A percentile compares a stretch with the other conserved stretches of the same genome.
Conservation (phyloP, 2,888 invertebrate genomes). For the Stratiomys singularior region DNA sequence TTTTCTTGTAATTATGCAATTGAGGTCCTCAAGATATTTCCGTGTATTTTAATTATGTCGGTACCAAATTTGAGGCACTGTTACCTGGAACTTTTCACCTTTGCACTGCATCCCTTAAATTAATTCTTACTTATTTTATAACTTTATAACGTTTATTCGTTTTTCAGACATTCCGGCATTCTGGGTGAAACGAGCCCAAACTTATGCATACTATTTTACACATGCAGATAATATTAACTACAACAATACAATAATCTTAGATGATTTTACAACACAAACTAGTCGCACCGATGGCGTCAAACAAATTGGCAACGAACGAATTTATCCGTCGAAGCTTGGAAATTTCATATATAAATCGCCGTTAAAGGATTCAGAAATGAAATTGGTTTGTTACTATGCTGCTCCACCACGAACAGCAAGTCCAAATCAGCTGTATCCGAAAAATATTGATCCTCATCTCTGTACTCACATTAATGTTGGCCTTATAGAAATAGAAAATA, state of each 20-base stretch:
- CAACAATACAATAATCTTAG: slow-evolving; percentile 14
- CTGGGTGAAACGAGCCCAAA: slow-evolving; percentile 57
- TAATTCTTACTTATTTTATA: too few species aligned
- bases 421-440: slow-evolving; percentile 66
- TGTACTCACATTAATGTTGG: slow-evolving; percentile 88
- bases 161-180: slow-evolving; percentile 56
- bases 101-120: too few species aligned
- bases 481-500: slow-evolving; percentile 74
- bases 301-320: slow-evolving; percentile 53
- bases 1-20: too few species aligned
- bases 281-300: slow-evolving; percentile 43
- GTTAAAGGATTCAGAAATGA: slow-evolving; percentile 50
- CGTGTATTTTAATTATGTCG: too few species aligned
- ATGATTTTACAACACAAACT: slow-evolving; percentile 20
- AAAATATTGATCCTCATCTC: slow-evolving; percentile 74
- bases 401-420: slow-evolving; percentile 64
- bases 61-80: too few species aligned
- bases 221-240: slow-evolving; percentile 18
- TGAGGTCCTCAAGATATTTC: too few species aligned
- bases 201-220: slow-evolving; percentile 53
- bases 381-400: slow-evolving; percentile 78
- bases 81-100: too few species aligned
- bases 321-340: slow-evolving; percentile 54
- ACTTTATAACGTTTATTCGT: too few species aligned
- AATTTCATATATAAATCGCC: slow-evolving; percentile 52